Percentiles rank a stretch among this genome's conserved stretches.
phyloP scores from a whole-genome alignment of 1,140 invertebrate genomes.

The Leptopilina boulardi region DNA sequence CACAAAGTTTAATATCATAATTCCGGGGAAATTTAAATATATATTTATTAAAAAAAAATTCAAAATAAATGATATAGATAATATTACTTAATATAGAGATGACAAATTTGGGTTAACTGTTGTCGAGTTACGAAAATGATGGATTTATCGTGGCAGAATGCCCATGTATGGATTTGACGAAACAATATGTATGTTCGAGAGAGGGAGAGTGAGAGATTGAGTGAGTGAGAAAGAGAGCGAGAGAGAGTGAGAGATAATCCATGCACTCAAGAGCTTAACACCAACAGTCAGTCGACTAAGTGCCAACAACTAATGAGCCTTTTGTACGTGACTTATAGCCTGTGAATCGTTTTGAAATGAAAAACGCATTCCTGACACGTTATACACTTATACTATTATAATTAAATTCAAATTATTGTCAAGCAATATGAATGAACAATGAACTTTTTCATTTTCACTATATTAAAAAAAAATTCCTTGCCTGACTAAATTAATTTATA shows the following conservation, averaged over 20 bases:
- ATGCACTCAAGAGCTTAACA: constrained; percentile 29
- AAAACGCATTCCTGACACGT: not conserved
- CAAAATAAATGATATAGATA: not conserved
- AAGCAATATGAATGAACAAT: no score
- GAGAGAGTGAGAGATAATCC: constrained; percentile 8
- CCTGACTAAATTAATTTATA: no score
- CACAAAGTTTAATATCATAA: no score
- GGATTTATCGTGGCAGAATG: constrained; percentile 15
- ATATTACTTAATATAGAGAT: not conserved
- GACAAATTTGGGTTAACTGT: not conserved
- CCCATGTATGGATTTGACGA: constrained; percentile 2
- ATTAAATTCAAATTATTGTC: not conserved
- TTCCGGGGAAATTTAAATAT: no score
- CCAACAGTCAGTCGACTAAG: constrained; percentile 22
- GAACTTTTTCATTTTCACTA: no score
- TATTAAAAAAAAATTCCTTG: no score
- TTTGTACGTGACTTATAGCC: constrained; percentile 26
- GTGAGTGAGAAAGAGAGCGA: no score
- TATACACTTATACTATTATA: not conserved
- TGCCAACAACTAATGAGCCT: constrained; percentile 24
- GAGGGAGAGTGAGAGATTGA: not conserved
- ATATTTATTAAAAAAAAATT: not conserved
- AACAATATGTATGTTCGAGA: constrained; percentile 12
- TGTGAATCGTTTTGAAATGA: not conserved
- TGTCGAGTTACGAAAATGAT: not conserved